These are phyloP conservation scores for Leptarthrus brevirostris DNA, from an alignment of 2,888 invertebrate species.

Conservation along the genomic window DNA sequence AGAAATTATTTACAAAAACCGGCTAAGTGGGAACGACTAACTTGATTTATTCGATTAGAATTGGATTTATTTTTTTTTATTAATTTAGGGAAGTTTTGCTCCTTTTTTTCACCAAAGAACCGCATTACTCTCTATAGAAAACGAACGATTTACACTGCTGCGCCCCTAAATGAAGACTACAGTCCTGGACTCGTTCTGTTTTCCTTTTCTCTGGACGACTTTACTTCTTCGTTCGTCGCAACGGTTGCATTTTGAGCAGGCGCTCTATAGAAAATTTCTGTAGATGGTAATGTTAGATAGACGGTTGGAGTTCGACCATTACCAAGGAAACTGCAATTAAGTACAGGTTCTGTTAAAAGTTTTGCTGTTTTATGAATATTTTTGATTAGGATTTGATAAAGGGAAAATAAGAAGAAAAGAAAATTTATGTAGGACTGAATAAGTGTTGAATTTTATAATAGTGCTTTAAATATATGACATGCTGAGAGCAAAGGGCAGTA, in stretches of 20 bases:
- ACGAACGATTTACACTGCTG: conserved; percentile 47
- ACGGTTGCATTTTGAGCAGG: conserved; percentile 3
- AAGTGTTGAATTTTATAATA: too few relatives aligned
- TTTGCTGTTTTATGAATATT: background rate
- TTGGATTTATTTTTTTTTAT: background rate
- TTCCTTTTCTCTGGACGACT: conserved; percentile 37
- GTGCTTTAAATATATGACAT: too few relatives aligned
- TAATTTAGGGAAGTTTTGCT: background rate
- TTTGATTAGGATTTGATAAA: too few relatives aligned
- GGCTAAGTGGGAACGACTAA: background rate
- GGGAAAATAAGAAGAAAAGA: too few relatives aligned
- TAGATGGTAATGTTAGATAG: background rate
- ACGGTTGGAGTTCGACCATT: background rate
- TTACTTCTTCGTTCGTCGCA: conserved; percentile 18
- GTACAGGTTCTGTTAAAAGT: background rate
- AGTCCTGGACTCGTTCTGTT: conserved; percentile 33
- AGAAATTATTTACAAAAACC: background rate
- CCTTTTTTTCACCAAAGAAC: conserved; percentile 26
- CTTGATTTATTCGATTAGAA: background rate
- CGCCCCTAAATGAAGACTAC: conserved; percentile 51
- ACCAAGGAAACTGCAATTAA: background rate
- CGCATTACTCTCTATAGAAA: conserved; percentile 29
- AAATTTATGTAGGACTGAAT: too few relatives aligned
- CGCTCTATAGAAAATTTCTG: background rate
- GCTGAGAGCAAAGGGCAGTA: too few relatives aligned